Base-by-base conservation (phyloP, 2,113 vertebrate genomes). In the Strix uralensis region DNA sequence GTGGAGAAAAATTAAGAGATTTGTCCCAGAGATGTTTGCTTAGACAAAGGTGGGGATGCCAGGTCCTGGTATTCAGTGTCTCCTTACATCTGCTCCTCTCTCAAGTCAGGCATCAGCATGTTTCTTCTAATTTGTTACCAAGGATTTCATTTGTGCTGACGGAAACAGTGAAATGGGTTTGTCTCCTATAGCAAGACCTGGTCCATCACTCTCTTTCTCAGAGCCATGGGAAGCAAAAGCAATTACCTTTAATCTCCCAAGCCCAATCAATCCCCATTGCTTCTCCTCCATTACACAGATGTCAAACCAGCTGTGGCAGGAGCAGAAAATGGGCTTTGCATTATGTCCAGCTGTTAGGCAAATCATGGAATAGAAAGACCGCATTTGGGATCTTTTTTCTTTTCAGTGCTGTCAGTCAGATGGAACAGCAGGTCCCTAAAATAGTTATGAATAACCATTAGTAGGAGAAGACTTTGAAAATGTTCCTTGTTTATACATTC, bases 401-500 rank as follows among this genome's bases (percentile, higher is more conserved):
- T 93, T 93, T 71, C 52, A 57, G 30, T 81, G 65, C 92, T 94
- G 94, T 74, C 96, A 95, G 80, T 96, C 94, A 97, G 65, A 89
- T 16, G 65, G 83, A 97, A 92, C 74, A 74, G 74, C 80, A 91
- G 77, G 73, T 95, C 86, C 57, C 77, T 84, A 92, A 95, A 96
- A 94, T 52, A 92, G 91, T 93, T 97, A 89, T 42, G 52, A 96
- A 94, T 91, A 95, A 92, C 81, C 77, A 93, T 92, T 91, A 89
- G 74, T 4, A 90, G 81, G 90, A 90, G 81, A 94, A 86, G 90
- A 88, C 79, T 96, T 94, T 94, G 89, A 92, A 96, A 90, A 67
- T 80, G 47, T 77, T 90, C 71, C 72, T 92, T 97, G 85, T 95
- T 96, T 96, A 96, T 95, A 80, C 59, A 89, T 96, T 97, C 22